phyloP scores from a whole-genome alignment of 2,113 vertebrate species.

The Rhinolophus ferrumequinum region DNA sequence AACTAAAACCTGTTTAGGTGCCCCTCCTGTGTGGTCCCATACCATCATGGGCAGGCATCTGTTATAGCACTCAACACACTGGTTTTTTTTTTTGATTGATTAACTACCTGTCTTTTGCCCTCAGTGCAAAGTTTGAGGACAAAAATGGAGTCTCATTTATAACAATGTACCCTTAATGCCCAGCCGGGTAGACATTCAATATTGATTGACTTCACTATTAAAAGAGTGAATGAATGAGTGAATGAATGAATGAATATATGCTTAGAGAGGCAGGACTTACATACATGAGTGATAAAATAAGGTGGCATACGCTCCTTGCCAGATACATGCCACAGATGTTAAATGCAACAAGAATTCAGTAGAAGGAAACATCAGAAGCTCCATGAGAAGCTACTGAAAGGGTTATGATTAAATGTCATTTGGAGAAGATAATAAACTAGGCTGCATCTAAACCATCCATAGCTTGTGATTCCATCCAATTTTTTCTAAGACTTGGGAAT shows the following conservation, averaged over 20 bases:
- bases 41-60: not conserved
- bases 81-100: not conserved
- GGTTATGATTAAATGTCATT: not conserved
- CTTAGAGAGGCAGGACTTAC: not conserved
- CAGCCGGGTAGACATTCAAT: not conserved
- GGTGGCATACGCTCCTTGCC: not conserved
- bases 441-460: not conserved
- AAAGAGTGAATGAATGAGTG: not conserved
- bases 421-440: not conserved
- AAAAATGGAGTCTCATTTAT: not conserved
- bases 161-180: not conserved
- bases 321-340: not conserved
- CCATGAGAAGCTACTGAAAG: not conserved
- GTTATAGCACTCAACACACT: not conserved
- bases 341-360: not conserved
- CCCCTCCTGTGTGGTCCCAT: not conserved
- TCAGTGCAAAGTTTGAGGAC: not conserved
- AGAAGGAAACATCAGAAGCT: not conserved
- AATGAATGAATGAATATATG: not conserved
- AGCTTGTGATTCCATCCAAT: not conserved
- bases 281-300: not conserved
- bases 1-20: not conserved
- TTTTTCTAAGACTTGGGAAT: not conserved
- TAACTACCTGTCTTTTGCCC: not conserved
- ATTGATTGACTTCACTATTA: not conserved